A percentile compares a stretch with the other conserved stretches of the same genome.
These are phyloP conservation scores for Ectemnius lituratus DNA, from an alignment of 2,888 invertebrate genomes.

Conservation along the genomic window DNA sequence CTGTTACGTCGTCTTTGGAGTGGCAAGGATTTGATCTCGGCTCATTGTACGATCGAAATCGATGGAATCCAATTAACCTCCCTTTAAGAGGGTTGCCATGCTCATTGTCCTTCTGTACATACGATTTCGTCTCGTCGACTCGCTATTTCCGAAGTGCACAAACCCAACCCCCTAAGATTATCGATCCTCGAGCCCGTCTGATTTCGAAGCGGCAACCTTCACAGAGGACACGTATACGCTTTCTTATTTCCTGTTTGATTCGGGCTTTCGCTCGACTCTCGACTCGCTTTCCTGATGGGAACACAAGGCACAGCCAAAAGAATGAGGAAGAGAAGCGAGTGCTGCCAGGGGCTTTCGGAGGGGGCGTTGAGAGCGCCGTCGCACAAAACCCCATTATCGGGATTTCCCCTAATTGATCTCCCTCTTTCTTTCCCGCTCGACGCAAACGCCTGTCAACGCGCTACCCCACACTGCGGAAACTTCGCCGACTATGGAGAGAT, in stretches of 20 bases:
- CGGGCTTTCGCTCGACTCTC: constrained; percentile 26
- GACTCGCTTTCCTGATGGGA: constrained; percentile 52
- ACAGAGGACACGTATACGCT: constrained; percentile 51
- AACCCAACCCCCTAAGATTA: constrained; percentile 43
- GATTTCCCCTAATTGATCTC: constrained; percentile 72
- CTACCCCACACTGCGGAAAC: constrained; percentile 26
- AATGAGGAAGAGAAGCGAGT: constrained; percentile 6
- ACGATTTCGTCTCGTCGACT: constrained; percentile 49
- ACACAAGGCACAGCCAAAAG: neutral
- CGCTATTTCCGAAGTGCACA: no score
- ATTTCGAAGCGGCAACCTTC: constrained; percentile 22
- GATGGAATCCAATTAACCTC: constrained; percentile 72
- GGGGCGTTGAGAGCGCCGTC: constrained; percentile 29
- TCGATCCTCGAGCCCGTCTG: constrained; percentile 39
- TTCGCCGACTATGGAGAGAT: constrained; percentile 2
- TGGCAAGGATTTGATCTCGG: constrained; percentile 60
- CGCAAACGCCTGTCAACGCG: constrained; percentile 29
- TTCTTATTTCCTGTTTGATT: constrained; percentile 68
- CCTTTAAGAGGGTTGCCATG: constrained; percentile 62
- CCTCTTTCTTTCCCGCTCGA: constrained; percentile 36
- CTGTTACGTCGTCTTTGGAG: constrained; percentile 51
- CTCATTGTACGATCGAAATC: constrained; percentile 67
- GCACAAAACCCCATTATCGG: constrained; percentile 66
- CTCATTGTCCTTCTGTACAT: constrained; percentile 66
- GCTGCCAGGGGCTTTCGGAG: neutral